Conservation (phyloP, 1,140 invertebrate genomes). For the Drosophila sproati region DNA sequence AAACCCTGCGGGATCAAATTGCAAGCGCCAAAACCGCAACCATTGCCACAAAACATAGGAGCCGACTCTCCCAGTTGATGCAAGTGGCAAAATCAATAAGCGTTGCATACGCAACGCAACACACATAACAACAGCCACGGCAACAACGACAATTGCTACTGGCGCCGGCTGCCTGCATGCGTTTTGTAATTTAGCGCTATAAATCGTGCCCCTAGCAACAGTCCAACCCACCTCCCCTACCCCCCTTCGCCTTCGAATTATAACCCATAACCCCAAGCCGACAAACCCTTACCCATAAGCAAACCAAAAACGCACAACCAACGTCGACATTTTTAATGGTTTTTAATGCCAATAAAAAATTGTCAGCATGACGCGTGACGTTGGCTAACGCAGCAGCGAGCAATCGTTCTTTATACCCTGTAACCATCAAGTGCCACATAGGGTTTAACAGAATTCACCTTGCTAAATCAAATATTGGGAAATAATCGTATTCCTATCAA, state of each 20-base stretch:
- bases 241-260: not conserved
- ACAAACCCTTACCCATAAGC: constrained; percentile 3
- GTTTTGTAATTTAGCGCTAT: constrained; percentile 78
- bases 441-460: not conserved
- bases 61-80: constrained; percentile 13
- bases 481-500: too few species aligned
- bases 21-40: constrained; percentile 60
- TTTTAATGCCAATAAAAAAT: constrained; percentile 83
- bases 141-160: constrained; percentile 18
- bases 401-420: constrained; percentile 22
- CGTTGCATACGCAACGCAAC: constrained; percentile 43
- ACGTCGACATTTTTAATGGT: constrained; percentile 77
- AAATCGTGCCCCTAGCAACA: constrained; percentile 56
- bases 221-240: not conserved
- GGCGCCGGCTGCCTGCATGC: constrained; percentile 64
- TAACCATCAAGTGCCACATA: not conserved
- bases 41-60: not conserved
- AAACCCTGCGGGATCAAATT: constrained; percentile 35
- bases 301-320: constrained; percentile 17
- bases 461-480: too few species aligned
- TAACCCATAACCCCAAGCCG: not conserved
- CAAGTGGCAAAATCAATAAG: constrained; percentile 67
- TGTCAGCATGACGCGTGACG: constrained; percentile 81
- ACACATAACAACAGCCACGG: not conserved
- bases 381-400: constrained; percentile 52